A percentile compares a stretch with the other conserved stretches of the same genome.
These are phyloP conservation scores for Pemphredon lugubris DNA, from an alignment of 2,888 invertebrate genomes.

Conservation along the genomic window DNA sequence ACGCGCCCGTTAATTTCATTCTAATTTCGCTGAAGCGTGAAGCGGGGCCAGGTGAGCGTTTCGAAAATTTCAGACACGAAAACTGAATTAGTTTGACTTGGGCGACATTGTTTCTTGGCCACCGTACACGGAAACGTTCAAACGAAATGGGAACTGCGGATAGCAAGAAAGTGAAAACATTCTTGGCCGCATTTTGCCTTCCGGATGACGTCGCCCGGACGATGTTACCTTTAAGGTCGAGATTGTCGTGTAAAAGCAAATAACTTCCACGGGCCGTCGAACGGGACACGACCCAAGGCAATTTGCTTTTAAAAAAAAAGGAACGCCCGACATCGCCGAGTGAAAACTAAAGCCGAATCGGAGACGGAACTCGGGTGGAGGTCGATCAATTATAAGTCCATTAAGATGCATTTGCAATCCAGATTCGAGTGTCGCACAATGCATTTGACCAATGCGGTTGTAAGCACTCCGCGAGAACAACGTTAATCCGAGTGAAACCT, in stretches of 20 bases:
- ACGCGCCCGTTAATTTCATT: conserved; percentile 18
- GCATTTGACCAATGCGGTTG: conserved; percentile 13
- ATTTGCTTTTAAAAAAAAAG: too few species aligned
- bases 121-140: conserved; percentile 22
- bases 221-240: not conserved
- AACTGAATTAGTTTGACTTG: conserved; percentile 45
- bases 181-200: conserved; percentile 8
- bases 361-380: conserved; percentile 19
- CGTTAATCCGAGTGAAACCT: conserved; percentile 49
- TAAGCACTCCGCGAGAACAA: conserved; percentile 12
- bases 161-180: conserved; percentile 57
- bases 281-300: too few species aligned
- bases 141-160: conserved; percentile 23
- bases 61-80: conserved; percentile 29
- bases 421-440: conserved; percentile 8
- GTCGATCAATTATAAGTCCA: conserved; percentile 40
- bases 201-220: not conserved
- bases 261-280: not conserved
- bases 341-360: not conserved
- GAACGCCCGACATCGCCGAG: too few species aligned
- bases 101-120: conserved; percentile 26
- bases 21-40: conserved; percentile 10
- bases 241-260: too few species aligned
- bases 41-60: conserved; percentile 27
- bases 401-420: conserved; percentile 35